A percentile compares a stretch with the other conserved stretches of the same genome.
phyloP scores from a whole-genome alignment of 2,797 vertebrate species.

The Todus mexicanus region DNA sequence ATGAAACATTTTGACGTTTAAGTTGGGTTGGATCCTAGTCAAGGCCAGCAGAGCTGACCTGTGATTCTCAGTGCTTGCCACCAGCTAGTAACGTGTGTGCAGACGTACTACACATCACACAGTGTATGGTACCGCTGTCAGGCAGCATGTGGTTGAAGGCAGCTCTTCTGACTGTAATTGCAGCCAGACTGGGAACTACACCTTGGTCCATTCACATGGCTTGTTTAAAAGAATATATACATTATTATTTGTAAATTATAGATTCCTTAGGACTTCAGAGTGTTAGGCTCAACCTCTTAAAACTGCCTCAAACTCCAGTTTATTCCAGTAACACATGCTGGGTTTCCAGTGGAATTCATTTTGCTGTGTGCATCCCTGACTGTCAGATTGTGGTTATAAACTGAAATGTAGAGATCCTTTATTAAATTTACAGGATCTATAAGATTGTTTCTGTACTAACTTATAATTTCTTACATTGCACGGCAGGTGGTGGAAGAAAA shows the following conservation, averaged over 20 bases:
- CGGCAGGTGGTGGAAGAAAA: slow-evolving; percentile 82
- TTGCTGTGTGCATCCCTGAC: neutral
- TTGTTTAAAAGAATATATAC: neutral
- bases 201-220: neutral
- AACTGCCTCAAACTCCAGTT: neutral
- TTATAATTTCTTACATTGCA: neutral
- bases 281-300: neutral
- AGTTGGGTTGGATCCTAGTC: neutral
- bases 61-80: neutral
- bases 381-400: neutral
- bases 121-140: rapidly evolving
- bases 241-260: neutral
- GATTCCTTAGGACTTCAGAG: neutral
- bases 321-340: neutral
- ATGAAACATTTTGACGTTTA: neutral
- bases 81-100: neutral
- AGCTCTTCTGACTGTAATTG: neutral
- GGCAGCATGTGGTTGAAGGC: neutral
- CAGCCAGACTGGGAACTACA: neutral
- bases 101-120: rapidly evolving
- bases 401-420: neutral
- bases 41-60: neutral
- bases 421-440: rapidly evolving
- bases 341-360: neutral
- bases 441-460: neutral